These are phyloP conservation scores for Rhadinocentrus ornatus DNA, from an alignment of 2,797 vertebrate genomes.

Conservation along the genomic window DNA sequence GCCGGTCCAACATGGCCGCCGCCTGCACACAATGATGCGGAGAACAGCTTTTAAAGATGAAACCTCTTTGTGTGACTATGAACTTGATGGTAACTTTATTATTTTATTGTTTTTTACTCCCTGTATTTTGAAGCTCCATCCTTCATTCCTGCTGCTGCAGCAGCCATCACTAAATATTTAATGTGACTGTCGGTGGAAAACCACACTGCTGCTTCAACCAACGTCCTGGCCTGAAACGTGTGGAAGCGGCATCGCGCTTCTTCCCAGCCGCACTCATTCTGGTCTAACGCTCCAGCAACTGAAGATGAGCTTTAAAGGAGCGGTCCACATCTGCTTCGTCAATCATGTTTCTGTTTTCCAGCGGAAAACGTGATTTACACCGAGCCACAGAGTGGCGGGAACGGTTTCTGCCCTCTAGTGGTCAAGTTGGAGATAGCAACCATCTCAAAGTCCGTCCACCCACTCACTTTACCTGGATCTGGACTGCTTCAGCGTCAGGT, in stretches of 20 bases:
- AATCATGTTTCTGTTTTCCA: too few relatives aligned
- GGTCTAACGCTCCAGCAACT: background rate
- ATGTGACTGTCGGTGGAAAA: background rate
- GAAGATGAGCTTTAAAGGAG: background rate
- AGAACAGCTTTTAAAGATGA: constrained; percentile 56
- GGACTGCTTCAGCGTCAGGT: too few relatives aligned
- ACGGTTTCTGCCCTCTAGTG: too few relatives aligned
- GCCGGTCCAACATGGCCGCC: constrained; percentile 16
- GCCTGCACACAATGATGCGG: constrained; percentile 20
- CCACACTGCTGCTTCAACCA: background rate
- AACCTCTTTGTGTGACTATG: constrained; percentile 63
- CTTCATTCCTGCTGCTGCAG: constrained; percentile 39
- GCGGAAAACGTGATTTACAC: too few relatives aligned
- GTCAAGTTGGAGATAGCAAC: too few relatives aligned
- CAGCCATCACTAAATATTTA: too few relatives aligned
- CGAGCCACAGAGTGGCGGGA: too few relatives aligned
- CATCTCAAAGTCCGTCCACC: too few relatives aligned
- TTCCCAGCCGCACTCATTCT: too few relatives aligned
- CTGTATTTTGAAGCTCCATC: constrained; percentile 53
- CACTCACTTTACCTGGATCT: too few relatives aligned
- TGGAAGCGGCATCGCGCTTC: too few relatives aligned
- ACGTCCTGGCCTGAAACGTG: too few relatives aligned
- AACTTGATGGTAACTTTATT: constrained; percentile 67
- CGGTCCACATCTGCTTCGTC: background rate
- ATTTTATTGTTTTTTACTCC: constrained; percentile 66